A percentile compares a stretch with the other conserved stretches of the same genome.
phyloP scores from a whole-genome alignment of 2,797 vertebrate genomes.

The Remorina albescens region DNA sequence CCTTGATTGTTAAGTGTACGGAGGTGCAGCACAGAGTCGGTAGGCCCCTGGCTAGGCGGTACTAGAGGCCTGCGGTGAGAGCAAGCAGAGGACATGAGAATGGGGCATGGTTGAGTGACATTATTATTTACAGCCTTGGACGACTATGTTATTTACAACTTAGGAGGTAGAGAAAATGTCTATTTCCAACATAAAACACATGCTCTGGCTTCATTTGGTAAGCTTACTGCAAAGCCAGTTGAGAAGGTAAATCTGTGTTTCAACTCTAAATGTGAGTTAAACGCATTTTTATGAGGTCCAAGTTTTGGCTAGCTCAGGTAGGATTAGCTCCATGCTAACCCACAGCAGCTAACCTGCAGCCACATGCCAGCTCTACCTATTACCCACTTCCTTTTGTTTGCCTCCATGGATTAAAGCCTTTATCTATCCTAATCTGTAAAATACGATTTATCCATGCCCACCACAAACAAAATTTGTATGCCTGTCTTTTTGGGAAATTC shows the following conservation, averaged over 20 bases:
- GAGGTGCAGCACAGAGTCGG: constrained; percentile 64
- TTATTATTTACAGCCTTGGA: constrained; percentile 76
- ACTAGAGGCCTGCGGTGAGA: constrained; percentile 75
- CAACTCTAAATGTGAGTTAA: constrained; percentile 50
- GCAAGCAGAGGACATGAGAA: constrained; percentile 82
- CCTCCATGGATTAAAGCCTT: constrained; percentile 31
- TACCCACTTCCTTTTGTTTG: constrained; percentile 41
- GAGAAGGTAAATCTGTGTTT: constrained; percentile 68
- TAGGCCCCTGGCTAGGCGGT: constrained; percentile 64
- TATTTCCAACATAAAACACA: constrained; percentile 77
- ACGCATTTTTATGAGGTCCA: constrained; percentile 59
- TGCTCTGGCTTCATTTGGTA: constrained; percentile 60
- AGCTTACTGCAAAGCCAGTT: constrained; percentile 61
- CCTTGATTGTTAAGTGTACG: constrained; percentile 75
- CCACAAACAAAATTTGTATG: constrained; percentile 34
- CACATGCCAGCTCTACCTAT: constrained; percentile 46
- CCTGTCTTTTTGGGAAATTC: constrained; percentile 45
- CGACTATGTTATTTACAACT: constrained; percentile 76
- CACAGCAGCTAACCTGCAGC: constrained; percentile 45
- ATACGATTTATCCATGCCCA: constrained; percentile 28
- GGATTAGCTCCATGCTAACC: constrained; percentile 51
- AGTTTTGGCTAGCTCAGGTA: constrained; percentile 37
- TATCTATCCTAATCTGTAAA: constrained; percentile 41
- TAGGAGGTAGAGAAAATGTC: constrained; percentile 72
- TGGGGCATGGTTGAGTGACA: constrained; percentile 81